A percentile compares a stretch with the other conserved stretches of the same genome.
Conservation (phyloP, 2,113 vertebrate species). For the Oxyura jamaicensis region DNA sequence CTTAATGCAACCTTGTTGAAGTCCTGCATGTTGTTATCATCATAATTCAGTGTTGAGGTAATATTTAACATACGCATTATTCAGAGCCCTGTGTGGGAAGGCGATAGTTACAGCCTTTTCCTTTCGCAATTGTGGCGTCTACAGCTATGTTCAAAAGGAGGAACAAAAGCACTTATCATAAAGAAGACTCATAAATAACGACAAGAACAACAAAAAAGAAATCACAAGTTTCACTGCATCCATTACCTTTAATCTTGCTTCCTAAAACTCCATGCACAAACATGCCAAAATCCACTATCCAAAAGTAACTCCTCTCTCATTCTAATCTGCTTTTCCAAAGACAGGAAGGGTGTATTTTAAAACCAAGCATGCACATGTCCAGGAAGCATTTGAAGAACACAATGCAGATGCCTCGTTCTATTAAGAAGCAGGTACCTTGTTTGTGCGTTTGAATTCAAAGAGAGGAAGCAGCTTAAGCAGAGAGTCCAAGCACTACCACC, state of each 20-base stretch:
- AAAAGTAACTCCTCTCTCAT: not conserved
- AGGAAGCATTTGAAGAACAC: not conserved
- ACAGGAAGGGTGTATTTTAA: not conserved
- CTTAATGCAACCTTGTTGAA: not conserved
- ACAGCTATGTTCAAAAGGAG: not conserved
- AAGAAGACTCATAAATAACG: not conserved
- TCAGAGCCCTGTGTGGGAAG: not conserved
- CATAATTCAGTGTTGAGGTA: not conserved
- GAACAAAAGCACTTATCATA: not conserved
- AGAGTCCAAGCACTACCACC: not conserved
- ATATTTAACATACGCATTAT: not conserved
- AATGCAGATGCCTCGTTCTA: not conserved
- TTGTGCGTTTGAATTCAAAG: constrained; percentile 49
- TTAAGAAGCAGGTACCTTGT: constrained; percentile 69
- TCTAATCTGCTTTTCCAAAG: not conserved
- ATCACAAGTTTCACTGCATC: not conserved
- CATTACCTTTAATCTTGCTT: not conserved
- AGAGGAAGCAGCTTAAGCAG: constrained; percentile 37
- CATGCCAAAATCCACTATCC: not conserved
- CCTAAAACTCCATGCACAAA: not conserved
- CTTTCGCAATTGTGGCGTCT: not conserved
- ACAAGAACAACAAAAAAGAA: not conserved
- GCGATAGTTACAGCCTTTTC: not conserved
- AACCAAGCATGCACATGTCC: not conserved
- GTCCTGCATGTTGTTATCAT: not conserved